Conservation (phyloP, 2,797 vertebrate species). For the Lepilemur ruficaudatus region DNA sequence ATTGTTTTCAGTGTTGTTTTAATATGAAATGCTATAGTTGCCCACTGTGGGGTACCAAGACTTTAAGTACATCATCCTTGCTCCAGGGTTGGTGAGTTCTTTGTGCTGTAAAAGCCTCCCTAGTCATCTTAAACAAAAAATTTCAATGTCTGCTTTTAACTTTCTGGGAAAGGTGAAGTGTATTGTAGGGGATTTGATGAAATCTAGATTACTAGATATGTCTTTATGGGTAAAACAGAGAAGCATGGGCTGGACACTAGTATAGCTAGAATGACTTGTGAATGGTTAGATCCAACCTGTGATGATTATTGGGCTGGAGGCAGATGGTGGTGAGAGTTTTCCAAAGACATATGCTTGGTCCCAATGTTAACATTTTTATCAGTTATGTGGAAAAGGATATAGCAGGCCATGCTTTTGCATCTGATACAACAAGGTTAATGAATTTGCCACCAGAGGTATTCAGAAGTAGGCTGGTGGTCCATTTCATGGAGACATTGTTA, state of each 20-base stretch:
- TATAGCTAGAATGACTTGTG: background rate
- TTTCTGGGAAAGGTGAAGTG: background rate
- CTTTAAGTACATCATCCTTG: background rate
- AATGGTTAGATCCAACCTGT: background rate
- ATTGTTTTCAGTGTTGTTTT: background rate
- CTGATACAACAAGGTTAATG: background rate
- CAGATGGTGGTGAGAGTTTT: background rate
- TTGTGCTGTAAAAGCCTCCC: background rate
- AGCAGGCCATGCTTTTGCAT: background rate
- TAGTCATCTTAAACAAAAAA: background rate
- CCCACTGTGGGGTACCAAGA: background rate
- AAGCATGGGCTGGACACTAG: background rate
- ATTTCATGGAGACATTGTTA: background rate
- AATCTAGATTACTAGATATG: background rate
- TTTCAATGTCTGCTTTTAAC: background rate
- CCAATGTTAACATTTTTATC: background rate
- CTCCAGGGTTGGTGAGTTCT: background rate
- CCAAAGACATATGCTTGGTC: background rate
- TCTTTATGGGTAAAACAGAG: background rate
- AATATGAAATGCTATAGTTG: background rate
- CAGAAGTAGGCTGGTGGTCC: background rate
- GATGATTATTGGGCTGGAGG: background rate
- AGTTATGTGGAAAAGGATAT: background rate
- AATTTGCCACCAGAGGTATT: slow-evolving; percentile 23
- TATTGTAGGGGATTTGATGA: background rate